These are phyloP conservation scores for Patiria pectinifera DNA, from an alignment of 53 echinoderm and acorn worm species.

Conservation along the genomic window DNA sequence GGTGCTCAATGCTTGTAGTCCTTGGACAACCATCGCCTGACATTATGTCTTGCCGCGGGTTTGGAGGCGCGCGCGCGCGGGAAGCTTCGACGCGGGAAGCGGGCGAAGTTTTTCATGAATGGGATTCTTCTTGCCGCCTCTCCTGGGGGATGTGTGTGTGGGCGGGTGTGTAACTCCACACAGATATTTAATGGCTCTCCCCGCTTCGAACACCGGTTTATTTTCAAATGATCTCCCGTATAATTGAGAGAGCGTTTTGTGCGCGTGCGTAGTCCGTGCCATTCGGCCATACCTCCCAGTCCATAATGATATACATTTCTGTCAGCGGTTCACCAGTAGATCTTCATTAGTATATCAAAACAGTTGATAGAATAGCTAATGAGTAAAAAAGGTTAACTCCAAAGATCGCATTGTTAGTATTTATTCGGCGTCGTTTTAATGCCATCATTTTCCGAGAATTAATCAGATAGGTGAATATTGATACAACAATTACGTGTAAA, in stretches of 20 bases:
- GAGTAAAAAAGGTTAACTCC: too few relatives aligned
- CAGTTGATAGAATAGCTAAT: too few relatives aligned
- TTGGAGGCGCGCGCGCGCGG: slow-evolving; percentile 21
- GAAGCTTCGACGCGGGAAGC: slow-evolving; percentile 15
- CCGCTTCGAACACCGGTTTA: slow-evolving; percentile 10
- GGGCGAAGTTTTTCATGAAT: slow-evolving; percentile 28
- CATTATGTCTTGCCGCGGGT: neutral
- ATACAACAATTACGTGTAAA: too few relatives aligned
- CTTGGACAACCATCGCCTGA: neutral
- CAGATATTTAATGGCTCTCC: slow-evolving; percentile 14
- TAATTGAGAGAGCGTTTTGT: neutral
- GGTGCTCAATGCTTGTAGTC: neutral
- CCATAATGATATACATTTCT: neutral
- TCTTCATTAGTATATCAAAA: neutral
- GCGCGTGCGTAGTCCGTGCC: slow-evolving; percentile 18
- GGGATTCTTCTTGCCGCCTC: slow-evolving; percentile 18
- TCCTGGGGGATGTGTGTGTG: slow-evolving; percentile 21
- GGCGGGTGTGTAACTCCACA: neutral
- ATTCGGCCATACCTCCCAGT: slow-evolving; percentile 10
- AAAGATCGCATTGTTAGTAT: too few relatives aligned
- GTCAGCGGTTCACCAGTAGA: neutral
- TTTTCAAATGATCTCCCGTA: slow-evolving; percentile 1
- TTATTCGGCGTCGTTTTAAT: too few relatives aligned
- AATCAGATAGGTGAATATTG: too few relatives aligned
- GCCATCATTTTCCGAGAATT: too few relatives aligned